Conservation (phyloP, 2,797 vertebrate genomes). For the Esox lucius region DNA sequence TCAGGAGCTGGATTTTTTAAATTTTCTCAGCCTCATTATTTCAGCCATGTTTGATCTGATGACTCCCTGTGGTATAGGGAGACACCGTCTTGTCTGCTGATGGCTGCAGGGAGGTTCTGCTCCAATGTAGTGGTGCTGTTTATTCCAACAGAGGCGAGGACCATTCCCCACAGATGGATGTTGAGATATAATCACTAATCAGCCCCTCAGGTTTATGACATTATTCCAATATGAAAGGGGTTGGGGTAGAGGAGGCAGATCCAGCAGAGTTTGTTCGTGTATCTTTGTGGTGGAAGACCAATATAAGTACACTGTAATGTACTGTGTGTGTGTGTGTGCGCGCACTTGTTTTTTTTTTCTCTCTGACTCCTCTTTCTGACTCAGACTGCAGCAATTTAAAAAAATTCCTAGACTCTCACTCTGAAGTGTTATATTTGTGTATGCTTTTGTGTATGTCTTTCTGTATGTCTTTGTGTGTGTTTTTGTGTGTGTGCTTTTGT, state of each 20-base stretch:
- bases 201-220: constrained; percentile 2
- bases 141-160: not conserved
- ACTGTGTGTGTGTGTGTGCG: not conserved
- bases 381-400: not conserved
- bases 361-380: too few species aligned
- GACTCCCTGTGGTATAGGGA: not conserved
- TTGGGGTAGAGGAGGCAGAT: not conserved
- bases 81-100: not conserved
- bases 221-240: not conserved
- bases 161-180: not conserved
- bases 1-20: not conserved
- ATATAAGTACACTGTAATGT: not conserved
- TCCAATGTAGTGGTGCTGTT: not conserved
- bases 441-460: not conserved
- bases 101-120: not conserved
- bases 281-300: not conserved
- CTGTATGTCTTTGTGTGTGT: not conserved
- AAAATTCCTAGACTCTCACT: not conserved
- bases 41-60: not conserved
- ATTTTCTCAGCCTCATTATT: not conserved
- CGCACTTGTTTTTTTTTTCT: too few species aligned
- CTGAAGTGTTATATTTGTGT: not conserved
- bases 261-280: not conserved
- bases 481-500: constrained; percentile 1
- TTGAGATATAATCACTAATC: not conserved